Percentiles rank a stretch among this genome's conserved stretches.
phyloP scores from a whole-genome alignment of 2,797 vertebrate species.

The Gobionotothen gibberifrons region DNA sequence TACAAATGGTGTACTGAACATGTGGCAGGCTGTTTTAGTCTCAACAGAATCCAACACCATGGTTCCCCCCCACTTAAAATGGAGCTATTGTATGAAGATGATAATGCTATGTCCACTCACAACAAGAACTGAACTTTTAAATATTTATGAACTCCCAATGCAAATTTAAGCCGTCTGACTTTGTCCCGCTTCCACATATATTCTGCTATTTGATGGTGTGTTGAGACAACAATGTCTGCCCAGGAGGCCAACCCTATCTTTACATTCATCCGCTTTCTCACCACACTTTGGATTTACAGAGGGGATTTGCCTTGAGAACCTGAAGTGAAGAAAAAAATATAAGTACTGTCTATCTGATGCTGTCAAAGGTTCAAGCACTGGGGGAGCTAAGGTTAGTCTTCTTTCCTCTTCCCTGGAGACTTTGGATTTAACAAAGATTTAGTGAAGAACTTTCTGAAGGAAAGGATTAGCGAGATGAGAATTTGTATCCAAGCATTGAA shows the following conservation, averaged over 20 bases:
- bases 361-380: constrained; percentile 50
- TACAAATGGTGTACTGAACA: not conserved
- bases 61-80: not conserved
- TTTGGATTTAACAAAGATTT: constrained; percentile 60
- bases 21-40: not conserved
- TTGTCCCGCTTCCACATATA: not conserved
- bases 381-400: constrained; percentile 44
- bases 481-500: constrained; percentile 33
- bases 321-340: constrained; percentile 44
- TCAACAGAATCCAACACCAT: not conserved
- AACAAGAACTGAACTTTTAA: not conserved
- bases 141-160: not conserved
- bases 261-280: constrained; percentile 45
- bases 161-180: not conserved
- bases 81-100: not conserved
- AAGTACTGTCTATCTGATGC: constrained; percentile 62
- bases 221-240: constrained; percentile 43
- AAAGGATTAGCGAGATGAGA: constrained; percentile 47
- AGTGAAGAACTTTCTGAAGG: constrained; percentile 32
- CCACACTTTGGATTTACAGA: constrained; percentile 49
- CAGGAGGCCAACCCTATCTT: constrained; percentile 41
- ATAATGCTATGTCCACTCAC: not conserved
- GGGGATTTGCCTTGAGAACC: constrained; percentile 57
- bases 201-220: constrained; percentile 7
- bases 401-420: constrained; percentile 40